Evolutionary conservation across 2,888 invertebrate species (phyloP), one percentile per base, ranked within the genome.

Genomic region (Myopa tessellatipennis): DNA sequence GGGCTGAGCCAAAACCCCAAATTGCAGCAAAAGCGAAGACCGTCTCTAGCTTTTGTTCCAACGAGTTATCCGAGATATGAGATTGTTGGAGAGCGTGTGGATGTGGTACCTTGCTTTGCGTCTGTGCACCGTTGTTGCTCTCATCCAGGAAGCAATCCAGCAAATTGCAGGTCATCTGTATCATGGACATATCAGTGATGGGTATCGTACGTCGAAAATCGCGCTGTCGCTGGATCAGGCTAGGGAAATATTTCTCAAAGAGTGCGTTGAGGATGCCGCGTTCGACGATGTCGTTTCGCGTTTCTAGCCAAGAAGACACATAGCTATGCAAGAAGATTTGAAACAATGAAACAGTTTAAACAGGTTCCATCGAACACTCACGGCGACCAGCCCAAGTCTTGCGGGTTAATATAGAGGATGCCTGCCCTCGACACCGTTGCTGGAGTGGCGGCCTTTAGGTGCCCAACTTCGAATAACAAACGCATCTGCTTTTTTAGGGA

Each of bases 361-460:
- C 3, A n/a, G 50, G 16, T 18, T 38, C 34, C 36, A 34, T 65
- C 4, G 14, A 77, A 75, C 71, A 91, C 94, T 93, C 89, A 96
- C 92, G 98, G 97, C 89, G 94, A 95, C 98, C 98, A 98, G 8
- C 98, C 98, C 74, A 98, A 91, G 90, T 98, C 98, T 82, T 95
- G 94, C 0, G 96, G 95, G 89, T 98, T 98, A 79, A 98, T 95
- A 86, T 96, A 98, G 38, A 98, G 91, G 84, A 98, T 98, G 77
- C 98, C 98, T 75, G 98, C 98, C 75, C 98, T 91, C 0, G 98
- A 98, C 4, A 98, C 98, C 0, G 98, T 98, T 0, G 98, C 98
- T 3, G 98, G 98, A 0, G 98, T 98, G 0, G 98, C 98, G 0
- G 97, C 96, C 84, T 95, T 93, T 82, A 98, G 91, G 83, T 95